Base-by-base conservation (phyloP, 1,140 invertebrate species). In the Sinonovacula constricta region DNA sequence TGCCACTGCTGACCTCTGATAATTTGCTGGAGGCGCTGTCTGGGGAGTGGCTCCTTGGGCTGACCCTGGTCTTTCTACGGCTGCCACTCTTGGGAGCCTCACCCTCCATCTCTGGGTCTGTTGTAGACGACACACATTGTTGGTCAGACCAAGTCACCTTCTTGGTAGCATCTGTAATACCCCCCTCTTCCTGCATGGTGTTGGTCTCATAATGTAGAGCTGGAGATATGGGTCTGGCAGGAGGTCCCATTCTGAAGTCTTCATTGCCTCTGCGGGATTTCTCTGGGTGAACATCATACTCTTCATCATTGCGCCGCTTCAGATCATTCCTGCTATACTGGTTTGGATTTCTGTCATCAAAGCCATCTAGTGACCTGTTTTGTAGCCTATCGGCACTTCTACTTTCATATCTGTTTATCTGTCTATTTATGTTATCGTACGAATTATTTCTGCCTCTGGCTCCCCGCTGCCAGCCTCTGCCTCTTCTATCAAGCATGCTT, bases 141-240 rank as follows among this genome's bases (percentile, higher is more conserved):
- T 76, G 72, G 39, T 76, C 72, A 45, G 62, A 76, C 72, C 72
- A 76, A 7, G 72, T 54, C 12, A 76, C 72, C 33, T 45, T 66
- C 26, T 59, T 70, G 36, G 45, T 56, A 10, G 39, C 7, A 7
- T 18, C 39, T n/a, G n/a, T n/a, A n/a, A n/a, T n/a, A 45, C 39
- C 39, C 7, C 39, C 18, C 7, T 7, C 7, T 45, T 45, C 39
- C 7, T 18, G 7, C 18, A 7, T 18, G 7, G 7, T 18, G 7
- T 10, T 7, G 7, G 7, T 45, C 39, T 45, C 39, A 51, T 57
- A 59, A 45, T 18, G 7, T 45, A 45, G 7, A 10, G 39, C 7
- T 7, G 39, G 39, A 10, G 39, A 45, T 45, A 45, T 45, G 7
- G 39, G 18, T 10, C 39, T 7, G 7, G 39, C 7, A n/a, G n/a